Conservation (phyloP, 1,140 invertebrate species). For the Psilanteris sp. region DNA sequence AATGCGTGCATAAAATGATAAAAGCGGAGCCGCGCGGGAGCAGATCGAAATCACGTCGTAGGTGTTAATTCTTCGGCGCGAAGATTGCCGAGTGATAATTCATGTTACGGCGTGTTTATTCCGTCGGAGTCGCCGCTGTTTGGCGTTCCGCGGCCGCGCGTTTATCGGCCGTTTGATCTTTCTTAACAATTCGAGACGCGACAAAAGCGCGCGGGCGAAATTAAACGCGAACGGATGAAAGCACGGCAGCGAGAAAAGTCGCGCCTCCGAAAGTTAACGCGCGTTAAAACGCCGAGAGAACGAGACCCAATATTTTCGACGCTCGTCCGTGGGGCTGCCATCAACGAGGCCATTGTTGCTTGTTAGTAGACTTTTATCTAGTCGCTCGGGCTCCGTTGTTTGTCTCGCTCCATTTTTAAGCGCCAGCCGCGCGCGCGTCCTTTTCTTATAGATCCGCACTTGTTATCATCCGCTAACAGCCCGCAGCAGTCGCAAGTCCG, state of each 20-base stretch:
- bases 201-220: too few relatives aligned
- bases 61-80: conserved; percentile 21
- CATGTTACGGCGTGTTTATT: too few relatives aligned
- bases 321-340: conserved; percentile 7
- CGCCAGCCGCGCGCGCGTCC: conserved; percentile 3
- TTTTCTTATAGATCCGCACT: conserved; percentile 38
- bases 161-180: too few relatives aligned
- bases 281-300: conserved; percentile 1
- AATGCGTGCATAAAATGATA: conserved; percentile 56
- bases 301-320: conserved; percentile 45
- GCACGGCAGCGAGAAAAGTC: too few relatives aligned
- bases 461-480: conserved; percentile 61
- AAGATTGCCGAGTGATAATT: neutral
- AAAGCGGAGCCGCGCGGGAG: neutral
- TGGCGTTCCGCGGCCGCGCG: neutral
- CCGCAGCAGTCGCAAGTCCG: conserved; percentile 55
- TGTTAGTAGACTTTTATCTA: conserved; percentile 68
- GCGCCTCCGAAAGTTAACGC: conserved; percentile 2
- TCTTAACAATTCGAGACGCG: too few relatives aligned
- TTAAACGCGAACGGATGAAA: too few relatives aligned
- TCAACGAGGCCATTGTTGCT: conserved; percentile 60
- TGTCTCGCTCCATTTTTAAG: conserved; percentile 61
- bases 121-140: too few relatives aligned
- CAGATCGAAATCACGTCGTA: conserved; percentile 23
- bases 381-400: conserved; percentile 45